Percentiles rank a stretch among this genome's conserved stretches.
Conservation (phyloP, 2,113 vertebrate species). For the Pristiophorus japonicus region DNA sequence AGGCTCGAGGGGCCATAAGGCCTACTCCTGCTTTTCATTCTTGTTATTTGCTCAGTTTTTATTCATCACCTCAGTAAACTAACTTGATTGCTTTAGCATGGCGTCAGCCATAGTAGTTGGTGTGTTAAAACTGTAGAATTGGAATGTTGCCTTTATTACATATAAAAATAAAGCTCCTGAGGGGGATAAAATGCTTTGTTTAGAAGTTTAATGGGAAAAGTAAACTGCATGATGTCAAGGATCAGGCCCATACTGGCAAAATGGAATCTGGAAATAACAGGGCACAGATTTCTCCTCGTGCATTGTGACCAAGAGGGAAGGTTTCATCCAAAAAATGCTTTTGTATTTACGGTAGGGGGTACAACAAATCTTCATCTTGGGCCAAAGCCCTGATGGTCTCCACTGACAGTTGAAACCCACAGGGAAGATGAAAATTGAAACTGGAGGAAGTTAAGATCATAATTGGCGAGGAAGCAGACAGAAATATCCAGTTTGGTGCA, state of each 20-base stretch:
- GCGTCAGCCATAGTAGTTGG: background rate
- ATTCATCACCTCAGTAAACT: background rate
- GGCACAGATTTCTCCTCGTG: background rate
- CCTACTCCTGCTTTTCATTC: background rate
- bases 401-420: background rate
- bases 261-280: background rate
- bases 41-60: background rate
- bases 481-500: no score
- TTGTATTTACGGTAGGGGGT: background rate
- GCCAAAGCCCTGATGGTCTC: background rate
- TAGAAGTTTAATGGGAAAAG: background rate
- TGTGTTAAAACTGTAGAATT: no score
- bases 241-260: background rate
- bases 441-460: background rate
- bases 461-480: background rate
- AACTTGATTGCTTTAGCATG: background rate
- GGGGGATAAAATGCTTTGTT: background rate
- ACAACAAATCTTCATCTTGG: background rate
- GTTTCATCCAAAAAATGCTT: background rate
- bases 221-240: background rate
- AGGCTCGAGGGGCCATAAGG: background rate
- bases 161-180: background rate
- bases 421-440: background rate
- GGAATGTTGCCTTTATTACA: background rate
- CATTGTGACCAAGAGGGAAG: background rate